Evolutionary conservation across 2,797 vertebrate genomes (phyloP), one percentile per base, ranked within the genome.

Genomic region (Oryzias sinensis): DNA sequence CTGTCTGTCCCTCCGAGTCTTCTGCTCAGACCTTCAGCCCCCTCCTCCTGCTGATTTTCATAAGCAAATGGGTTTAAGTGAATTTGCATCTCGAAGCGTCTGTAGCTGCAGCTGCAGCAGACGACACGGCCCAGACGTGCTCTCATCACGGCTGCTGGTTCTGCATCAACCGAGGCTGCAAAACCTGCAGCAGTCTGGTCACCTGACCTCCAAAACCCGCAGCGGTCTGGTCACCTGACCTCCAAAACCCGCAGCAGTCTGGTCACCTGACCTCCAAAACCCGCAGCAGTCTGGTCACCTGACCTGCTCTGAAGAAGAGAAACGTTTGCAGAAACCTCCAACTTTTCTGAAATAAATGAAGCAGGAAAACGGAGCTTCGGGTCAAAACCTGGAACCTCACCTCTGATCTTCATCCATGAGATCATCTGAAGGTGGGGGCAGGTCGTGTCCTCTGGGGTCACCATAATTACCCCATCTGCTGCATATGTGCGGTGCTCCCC

Each of bases 61-160:
- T 89, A 92, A 88, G 87, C 86, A 91, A 92, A 92, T 90, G 87
- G 71, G 77, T 92, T 91, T 92, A 91, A 92, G 92, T 89, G 87
- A 72, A 78, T 92, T 91, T 92, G 88, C 91, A 90, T 92, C 27
- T 37, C 27, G 25, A 70, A 77, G 59, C 27, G 57, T 56, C 83
- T 62, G 68, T 55, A 46, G 20, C 70, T 72, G 68, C 56, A 46
- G 20, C 70, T 72, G 70, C 68, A 53, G 64, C 65, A 79, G 57
- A 82, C 82, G 76, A 74, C 65, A 69, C 60, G 5, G 5, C 5
- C 42, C 15, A 53, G 47, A 57, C 76, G 68, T 82, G 76, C 79
- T 61, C 70, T 52, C 72, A 78, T 76, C 70, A 79, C 70, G 67
- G 43, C 65, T 53, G 65, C 69, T 55, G 74, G 76, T 79, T 80